Conservation (phyloP, 2,888 invertebrate genomes). For the Napeogenes sylphis region DNA sequence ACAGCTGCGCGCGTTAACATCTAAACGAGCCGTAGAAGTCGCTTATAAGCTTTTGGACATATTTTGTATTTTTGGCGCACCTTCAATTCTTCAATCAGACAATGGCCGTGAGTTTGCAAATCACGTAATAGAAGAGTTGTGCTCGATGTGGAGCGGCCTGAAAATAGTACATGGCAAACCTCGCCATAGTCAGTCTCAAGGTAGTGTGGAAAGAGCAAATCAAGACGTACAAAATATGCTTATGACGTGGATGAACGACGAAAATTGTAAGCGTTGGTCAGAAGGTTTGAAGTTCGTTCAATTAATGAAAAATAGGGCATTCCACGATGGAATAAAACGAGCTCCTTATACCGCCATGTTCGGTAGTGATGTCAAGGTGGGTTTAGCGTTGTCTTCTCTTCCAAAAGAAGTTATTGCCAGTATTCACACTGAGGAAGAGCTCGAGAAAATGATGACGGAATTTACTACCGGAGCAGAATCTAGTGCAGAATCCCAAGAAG, state of each 20-base stretch:
- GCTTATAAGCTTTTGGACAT: constrained; percentile 46
- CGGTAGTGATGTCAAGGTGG: constrained; percentile 32
- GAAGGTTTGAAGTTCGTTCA: constrained; percentile 52
- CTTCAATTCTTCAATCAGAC: no score
- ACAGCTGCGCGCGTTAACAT: constrained; percentile 25
- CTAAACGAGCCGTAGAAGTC: constrained; percentile 43
- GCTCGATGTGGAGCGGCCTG: constrained; percentile 5
- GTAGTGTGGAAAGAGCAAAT: constrained; percentile 47
- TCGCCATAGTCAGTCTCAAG: constrained; percentile 42
- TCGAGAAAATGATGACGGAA: no score
- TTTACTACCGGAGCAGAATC: no score
- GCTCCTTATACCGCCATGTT: constrained; percentile 49
- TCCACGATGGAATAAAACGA: constrained; percentile 45
- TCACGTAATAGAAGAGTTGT: no score
- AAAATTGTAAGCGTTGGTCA: constrained; percentile 47
- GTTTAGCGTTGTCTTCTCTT: constrained; percentile 7
- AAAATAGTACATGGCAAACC: constrained; percentile 54
- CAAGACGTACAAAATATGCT: constrained; percentile 51
- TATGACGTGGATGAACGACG: constrained; percentile 45
- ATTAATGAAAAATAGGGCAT: constrained; percentile 51
- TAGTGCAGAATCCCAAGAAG: no score
- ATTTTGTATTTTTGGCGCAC: constrained; percentile 46
- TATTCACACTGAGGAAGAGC: no score
- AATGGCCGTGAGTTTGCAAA: no score
- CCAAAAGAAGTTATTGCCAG: no score